A percentile compares a stretch with the other conserved stretches of the same genome.
Conservation (phyloP, 1,140 invertebrate species). For the Drosophila erecta region DNA sequence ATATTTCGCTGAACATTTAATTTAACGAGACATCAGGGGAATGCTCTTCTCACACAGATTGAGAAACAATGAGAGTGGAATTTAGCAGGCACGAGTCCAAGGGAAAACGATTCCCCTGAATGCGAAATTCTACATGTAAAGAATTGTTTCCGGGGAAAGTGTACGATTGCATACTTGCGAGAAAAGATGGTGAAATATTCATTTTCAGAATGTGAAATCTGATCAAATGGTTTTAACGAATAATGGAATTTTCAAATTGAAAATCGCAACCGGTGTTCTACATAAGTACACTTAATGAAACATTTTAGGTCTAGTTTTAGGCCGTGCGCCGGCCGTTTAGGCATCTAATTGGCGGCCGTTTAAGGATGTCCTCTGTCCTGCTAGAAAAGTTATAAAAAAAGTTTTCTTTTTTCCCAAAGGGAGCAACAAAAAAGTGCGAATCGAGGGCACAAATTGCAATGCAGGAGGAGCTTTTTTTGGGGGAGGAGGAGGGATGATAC, state of each 20-base stretch:
- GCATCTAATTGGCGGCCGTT: constrained; percentile 44
- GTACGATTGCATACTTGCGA: constrained; percentile 20
- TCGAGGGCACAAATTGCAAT: constrained; percentile 47
- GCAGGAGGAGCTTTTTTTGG: not conserved
- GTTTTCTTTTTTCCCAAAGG: constrained; percentile 24
- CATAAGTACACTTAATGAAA: too few species aligned
- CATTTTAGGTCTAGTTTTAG: too few species aligned
- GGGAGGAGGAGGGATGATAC: constrained; percentile 12
- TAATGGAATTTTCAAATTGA: too few species aligned
- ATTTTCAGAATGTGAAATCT: constrained; percentile 23
- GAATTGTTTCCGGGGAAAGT: not conserved
- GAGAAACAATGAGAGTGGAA: constrained; percentile 43
- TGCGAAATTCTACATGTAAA: constrained; percentile 21
- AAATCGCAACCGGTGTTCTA: too few species aligned
- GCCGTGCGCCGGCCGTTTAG: not conserved
- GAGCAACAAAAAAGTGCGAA: constrained; percentile 8
- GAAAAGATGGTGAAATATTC: constrained; percentile 16
- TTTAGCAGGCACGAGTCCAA: constrained; percentile 19
- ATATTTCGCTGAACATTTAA: constrained; percentile 84
- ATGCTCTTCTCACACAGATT: constrained; percentile 52
- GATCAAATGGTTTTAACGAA: constrained; percentile 5
- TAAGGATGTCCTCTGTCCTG: constrained; percentile 17
- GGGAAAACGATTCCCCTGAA: not conserved
- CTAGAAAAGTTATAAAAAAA: constrained; percentile 17
- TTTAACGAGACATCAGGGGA: constrained; percentile 71